Conservation (phyloP, 2,888 invertebrate species). For the Pinctada fucata region DNA sequence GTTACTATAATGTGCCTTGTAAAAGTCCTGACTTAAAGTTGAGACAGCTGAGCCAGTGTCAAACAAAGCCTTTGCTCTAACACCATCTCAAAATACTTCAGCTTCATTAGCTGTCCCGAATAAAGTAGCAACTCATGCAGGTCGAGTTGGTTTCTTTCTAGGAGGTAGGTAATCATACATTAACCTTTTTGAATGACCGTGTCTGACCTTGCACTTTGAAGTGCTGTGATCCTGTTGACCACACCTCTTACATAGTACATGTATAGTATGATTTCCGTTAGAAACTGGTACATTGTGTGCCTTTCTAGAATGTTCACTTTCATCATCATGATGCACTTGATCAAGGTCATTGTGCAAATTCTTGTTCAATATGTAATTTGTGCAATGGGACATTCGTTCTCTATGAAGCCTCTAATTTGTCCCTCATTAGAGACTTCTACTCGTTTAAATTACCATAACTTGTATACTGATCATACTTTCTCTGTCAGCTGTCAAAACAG, state of each 20-base stretch:
- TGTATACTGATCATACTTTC: too few species aligned
- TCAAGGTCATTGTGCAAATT: too few species aligned
- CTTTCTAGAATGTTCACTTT: too few species aligned
- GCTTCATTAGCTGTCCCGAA: neutral
- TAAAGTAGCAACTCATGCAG: neutral
- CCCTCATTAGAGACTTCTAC: slow-evolving; percentile 4
- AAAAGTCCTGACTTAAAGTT: slow-evolving; percentile 10
- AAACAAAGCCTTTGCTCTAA: neutral
- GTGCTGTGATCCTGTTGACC: neutral
- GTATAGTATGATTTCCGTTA: neutral
- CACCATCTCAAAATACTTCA: slow-evolving; percentile 1
- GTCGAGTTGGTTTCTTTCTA: neutral
- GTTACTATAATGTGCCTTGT: neutral
- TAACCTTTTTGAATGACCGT: neutral
- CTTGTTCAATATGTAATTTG: too few species aligned
- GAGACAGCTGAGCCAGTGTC: slow-evolving; percentile 13
- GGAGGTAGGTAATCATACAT: neutral
- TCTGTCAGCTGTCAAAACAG: too few species aligned
- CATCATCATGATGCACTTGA: too few species aligned
- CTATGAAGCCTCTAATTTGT: slow-evolving; percentile 6
- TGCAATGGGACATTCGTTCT: neutral
- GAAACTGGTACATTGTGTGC: too few species aligned
- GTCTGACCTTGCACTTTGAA: neutral
- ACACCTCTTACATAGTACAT: neutral
- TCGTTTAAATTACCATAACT: slow-evolving; percentile 7